Evolutionary conservation across 2,113 vertebrate genomes (phyloP).

Genomic region (Ceratotherium simum): DNA sequence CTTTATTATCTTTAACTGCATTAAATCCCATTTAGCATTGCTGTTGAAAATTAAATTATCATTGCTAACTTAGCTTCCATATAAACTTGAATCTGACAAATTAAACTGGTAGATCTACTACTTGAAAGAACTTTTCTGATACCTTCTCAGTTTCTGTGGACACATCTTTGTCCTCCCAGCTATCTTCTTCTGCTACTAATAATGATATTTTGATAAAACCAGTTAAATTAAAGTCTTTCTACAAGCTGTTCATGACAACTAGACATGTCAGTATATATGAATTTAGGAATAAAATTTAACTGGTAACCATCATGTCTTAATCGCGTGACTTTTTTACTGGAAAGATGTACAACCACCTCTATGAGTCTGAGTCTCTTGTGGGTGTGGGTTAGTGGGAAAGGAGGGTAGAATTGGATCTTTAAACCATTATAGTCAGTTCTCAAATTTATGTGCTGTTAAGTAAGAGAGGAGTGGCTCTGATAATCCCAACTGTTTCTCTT

Average conservation of each 20-base stretch:
- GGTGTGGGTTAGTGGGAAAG: neutral
- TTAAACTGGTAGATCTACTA: neutral
- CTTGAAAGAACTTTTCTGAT: neutral
- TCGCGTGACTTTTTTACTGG: neutral
- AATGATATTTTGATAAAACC: neutral
- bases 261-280: neutral
- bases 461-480: neutral
- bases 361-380: neutral
- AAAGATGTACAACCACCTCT: neutral
- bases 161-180: neutral
- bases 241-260: neutral
- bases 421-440: neutral
- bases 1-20: neutral
- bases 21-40: neutral
- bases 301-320: neutral
- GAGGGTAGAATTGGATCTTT: neutral
- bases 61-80: neutral
- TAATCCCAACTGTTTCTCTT: neutral
- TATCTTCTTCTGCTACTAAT: neutral
- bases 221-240: neutral
- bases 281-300: slow-evolving; percentile 26
- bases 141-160: neutral
- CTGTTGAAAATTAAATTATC: neutral
- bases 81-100: neutral
- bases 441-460: neutral